Base-by-base conservation (phyloP, 2,113 vertebrate genomes). In the Nothoprocta pentlandii region DNA sequence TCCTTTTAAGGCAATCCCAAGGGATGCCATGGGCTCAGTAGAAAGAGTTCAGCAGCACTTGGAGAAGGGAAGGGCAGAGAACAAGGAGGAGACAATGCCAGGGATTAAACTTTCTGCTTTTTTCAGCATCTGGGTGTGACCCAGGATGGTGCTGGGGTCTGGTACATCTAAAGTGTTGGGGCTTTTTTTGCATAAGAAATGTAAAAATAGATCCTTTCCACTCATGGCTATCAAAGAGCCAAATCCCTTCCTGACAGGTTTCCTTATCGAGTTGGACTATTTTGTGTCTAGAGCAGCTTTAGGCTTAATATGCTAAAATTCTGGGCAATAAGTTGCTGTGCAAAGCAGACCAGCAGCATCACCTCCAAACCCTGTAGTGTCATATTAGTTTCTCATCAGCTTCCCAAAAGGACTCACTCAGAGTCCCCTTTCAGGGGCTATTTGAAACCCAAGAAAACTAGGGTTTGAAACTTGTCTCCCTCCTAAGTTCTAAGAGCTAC, bases 301-400 rank as follows among this genome's bases (percentile, higher is more conserved):
- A 77, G 58, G 51, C 54, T 92, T 92, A 73, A 74, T 28, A 53
- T 74, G 12, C 77, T 64, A 94, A 88, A 88, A 94, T 94, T 94
- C 86, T 75, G 82, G 80, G 80, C 95, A 92, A 90, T 49, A 77
- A 59, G 28, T 87, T 88, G 81, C 41, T 16, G 56, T 73, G 47
- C 70, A 90, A 91, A 77, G 84, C 67, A 84, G 80, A 76, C 2
- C 2, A 59, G 22, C 44, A 71, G 36, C 12, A 5, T 36, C 87
- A 51, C 61, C 64, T 2, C 1, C 44, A 59, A 13, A 9, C 26
- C n/a, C 73, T 88, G 22, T 16, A 83, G 62, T 84, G 44, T 46
- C 88, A 39, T 82, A 62, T 81, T 85, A 82, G 51, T 66, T 88
- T 79, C 39, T 54, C 74, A 80, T 64, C 49, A 80, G 26, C 91